These are phyloP conservation scores for Tachycineta bicolor DNA, from an alignment of 2,113 vertebrate genomes.

Conservation along the genomic window DNA sequence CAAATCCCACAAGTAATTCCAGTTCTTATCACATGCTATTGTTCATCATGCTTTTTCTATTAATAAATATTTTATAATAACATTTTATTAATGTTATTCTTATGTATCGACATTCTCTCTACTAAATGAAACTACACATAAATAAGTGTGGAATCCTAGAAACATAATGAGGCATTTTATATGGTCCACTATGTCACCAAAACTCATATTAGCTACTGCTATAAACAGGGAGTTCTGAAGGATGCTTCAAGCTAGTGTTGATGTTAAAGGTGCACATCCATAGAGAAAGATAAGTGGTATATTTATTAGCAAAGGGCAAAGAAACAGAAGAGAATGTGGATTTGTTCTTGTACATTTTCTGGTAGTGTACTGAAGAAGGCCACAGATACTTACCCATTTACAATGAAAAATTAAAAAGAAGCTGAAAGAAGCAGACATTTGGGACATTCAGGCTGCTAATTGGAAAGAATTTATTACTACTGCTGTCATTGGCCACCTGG, in stretches of 20 bases:
- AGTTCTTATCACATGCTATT: neutral
- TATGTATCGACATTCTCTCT: neutral
- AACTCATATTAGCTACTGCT: neutral
- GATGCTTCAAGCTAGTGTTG: neutral
- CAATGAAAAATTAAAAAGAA: neutral
- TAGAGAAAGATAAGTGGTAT: neutral
- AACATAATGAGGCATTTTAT: neutral
- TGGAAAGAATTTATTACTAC: neutral
- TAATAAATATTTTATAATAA: neutral
- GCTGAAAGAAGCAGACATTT: neutral
- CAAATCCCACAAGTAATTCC: neutral
- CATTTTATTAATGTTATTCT: too few species aligned
- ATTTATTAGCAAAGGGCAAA: neutral
- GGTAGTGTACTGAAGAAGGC: neutral
- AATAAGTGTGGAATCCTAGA: neutral
- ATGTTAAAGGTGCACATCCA: neutral
- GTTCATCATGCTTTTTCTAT: neutral
- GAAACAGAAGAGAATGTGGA: neutral
- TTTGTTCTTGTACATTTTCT: neutral
- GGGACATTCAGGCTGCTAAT: neutral
- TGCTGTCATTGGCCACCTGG: neutral
- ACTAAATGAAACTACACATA: neutral
- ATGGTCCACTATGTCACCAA: neutral
- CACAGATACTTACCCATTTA: neutral
- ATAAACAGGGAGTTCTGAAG: neutral